These are phyloP conservation scores for Caenorhabditis brenneri DNA, from an alignment of 1,140 invertebrate species.

Conservation along the genomic window DNA sequence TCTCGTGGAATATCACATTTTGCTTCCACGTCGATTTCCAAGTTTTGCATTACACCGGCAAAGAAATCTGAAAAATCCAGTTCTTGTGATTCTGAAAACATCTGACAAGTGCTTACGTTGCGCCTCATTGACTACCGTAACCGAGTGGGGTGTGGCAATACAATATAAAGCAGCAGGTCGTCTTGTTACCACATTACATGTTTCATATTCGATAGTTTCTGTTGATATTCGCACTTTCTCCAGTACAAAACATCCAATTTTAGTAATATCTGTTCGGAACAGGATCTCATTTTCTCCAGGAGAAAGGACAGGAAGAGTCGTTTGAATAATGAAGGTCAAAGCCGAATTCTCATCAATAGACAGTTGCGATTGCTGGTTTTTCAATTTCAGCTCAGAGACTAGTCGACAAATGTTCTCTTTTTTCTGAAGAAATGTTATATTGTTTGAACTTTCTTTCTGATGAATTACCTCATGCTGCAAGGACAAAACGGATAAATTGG, in stretches of 20 bases:
- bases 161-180: slow-evolving; percentile 38
- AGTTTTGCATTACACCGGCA: slow-evolving; percentile 58
- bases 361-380: neutral
- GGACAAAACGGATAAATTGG: neutral
- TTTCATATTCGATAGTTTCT: neutral
- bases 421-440: neutral
- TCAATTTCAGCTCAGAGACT: neutral
- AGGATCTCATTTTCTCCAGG: neutral
- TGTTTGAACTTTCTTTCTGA: neutral
- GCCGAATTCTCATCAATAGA: neutral
- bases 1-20: slow-evolving; percentile 54
- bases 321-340: neutral
- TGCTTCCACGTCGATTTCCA: slow-evolving; percentile 52
- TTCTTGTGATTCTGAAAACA: neutral
- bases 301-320: neutral
- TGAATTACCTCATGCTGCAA: neutral
- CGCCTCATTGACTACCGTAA: slow-evolving; percentile 15
- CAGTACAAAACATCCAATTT: slow-evolving; percentile 5
- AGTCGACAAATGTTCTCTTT: slow-evolving; percentile 18
- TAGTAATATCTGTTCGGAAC: slow-evolving; percentile 14
- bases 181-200: neutral
- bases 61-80: slow-evolving; percentile 35
- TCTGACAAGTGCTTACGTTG: slow-evolving; percentile 29
- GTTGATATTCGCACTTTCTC: neutral
- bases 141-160: slow-evolving; percentile 52